A percentile compares a stretch with the other conserved stretches of the same genome.
These are phyloP conservation scores for Copidosoma floridanum DNA, from an alignment of 1,140 invertebrate species.

Conservation along the genomic window DNA sequence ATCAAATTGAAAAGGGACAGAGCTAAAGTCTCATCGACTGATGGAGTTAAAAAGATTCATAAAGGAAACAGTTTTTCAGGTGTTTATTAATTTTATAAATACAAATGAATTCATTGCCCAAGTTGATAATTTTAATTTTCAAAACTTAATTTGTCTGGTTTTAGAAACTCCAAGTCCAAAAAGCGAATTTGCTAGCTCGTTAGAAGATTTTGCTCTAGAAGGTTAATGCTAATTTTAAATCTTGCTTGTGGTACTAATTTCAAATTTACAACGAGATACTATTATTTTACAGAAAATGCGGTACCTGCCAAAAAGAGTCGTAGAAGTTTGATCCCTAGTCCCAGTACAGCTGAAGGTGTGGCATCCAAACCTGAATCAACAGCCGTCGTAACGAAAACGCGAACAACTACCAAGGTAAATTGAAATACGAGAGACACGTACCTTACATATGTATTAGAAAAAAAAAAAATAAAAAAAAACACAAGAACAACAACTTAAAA, in stretches of 20 bases:
- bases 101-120: no score
- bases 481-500: no score
- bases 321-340: conserved; percentile 50
- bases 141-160: background rate
- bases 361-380: conserved; percentile 56
- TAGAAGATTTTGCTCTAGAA: background rate
- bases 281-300: background rate
- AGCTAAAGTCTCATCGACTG: conserved; percentile 21
- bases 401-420: conserved; percentile 8
- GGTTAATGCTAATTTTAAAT: no score
- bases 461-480: no score
- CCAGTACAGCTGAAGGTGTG: conserved; percentile 52
- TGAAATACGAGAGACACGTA: no score
- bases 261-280: background rate
- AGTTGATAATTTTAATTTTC: no score
- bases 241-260: no score
- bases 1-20: conserved; percentile 41
- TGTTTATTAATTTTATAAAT: no score
- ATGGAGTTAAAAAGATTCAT: conserved; percentile 31
- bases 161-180: conserved; percentile 5
- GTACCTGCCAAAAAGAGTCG: conserved; percentile 44
- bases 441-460: no score
- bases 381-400: conserved; percentile 47
- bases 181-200: background rate
- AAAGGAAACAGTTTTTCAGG: no score